Evolutionary conservation across 2,113 vertebrate genomes (phyloP).

Genomic region (Erinaceus europaeus): DNA sequence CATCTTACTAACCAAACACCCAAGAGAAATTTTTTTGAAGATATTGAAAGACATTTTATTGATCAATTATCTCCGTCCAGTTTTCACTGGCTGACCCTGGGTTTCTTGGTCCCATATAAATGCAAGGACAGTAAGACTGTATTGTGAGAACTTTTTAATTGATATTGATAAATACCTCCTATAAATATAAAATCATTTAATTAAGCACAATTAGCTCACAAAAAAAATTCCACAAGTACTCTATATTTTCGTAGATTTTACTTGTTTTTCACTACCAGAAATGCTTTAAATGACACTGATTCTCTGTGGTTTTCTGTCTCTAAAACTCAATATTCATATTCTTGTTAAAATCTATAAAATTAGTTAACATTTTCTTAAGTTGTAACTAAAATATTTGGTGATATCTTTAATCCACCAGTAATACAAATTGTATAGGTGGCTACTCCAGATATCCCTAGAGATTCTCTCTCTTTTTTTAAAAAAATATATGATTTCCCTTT

Average conservation of each 20-base stretch:
- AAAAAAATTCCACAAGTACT: not conserved
- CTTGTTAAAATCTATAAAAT: not conserved
- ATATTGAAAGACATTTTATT: not conserved
- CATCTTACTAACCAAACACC: not conserved
- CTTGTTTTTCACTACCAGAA: not conserved
- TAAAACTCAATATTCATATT: not conserved
- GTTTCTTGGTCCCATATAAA: not conserved
- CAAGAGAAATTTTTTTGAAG: not conserved
- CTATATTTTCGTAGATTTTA: not conserved
- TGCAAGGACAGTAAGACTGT: not conserved
- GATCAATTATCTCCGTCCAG: not conserved
- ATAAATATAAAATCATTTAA: not conserved
- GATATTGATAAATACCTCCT: not conserved
- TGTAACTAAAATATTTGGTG: constrained; percentile 29
- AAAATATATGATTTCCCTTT: no score
- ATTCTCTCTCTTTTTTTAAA: no score
- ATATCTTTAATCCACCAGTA: constrained; percentile 54
- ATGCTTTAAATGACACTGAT: not conserved
- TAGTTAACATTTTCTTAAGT: not conserved
- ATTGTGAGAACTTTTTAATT: not conserved
- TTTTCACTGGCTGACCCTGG: not conserved
- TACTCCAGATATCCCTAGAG: constrained; percentile 58
- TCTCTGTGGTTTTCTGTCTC: not conserved
- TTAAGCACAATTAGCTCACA: not conserved
- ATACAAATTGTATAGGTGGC: constrained; percentile 52